Evolutionary conservation across 2,888 invertebrate genomes (phyloP).

Genomic region (Pantelozetes paolii): DNA sequence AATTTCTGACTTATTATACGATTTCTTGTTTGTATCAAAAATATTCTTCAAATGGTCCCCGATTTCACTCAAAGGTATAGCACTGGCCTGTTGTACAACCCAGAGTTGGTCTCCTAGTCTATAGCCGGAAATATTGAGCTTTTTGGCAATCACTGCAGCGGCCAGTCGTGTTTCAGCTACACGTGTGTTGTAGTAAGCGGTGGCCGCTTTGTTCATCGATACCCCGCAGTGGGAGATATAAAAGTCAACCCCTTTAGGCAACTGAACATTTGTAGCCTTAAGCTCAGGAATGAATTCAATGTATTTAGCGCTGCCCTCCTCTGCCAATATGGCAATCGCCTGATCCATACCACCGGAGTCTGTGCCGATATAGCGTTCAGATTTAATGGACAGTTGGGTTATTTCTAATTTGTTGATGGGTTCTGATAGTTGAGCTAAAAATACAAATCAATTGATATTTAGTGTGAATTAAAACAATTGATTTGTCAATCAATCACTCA

Average conservation of each 20-base stretch:
- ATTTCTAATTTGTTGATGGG: slow-evolving; percentile 56
- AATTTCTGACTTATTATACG: slow-evolving; percentile 32
- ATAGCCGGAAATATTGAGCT: slow-evolving; percentile 38
- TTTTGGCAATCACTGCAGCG: slow-evolving; percentile 62
- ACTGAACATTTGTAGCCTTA: slow-evolving; percentile 65
- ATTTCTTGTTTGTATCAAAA: slow-evolving; percentile 31
- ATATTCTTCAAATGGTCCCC: slow-evolving; percentile 20
- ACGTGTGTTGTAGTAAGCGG: slow-evolving; percentile 78
- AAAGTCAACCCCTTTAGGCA: slow-evolving; percentile 79
- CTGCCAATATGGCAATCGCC: slow-evolving; percentile 89
- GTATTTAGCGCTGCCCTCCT: slow-evolving; percentile 73
- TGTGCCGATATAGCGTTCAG: slow-evolving; percentile 92
- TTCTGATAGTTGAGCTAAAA: slow-evolving; percentile 35
- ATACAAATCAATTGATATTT: slow-evolving; percentile 2
- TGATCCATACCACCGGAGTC: slow-evolving; percentile 99
- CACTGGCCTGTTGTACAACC: slow-evolving; percentile 42
- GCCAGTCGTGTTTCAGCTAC: slow-evolving; percentile 92
- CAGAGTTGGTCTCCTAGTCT: slow-evolving; percentile 38
- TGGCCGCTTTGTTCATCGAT: slow-evolving; percentile 89
- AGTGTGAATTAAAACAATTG: slow-evolving; percentile 1
- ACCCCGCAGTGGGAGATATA: slow-evolving; percentile 81
- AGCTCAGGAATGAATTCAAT: slow-evolving; percentile 88
- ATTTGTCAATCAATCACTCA: not conserved
- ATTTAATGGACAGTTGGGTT: slow-evolving; percentile 79
- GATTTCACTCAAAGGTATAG: slow-evolving; percentile 35